Percentiles rank a stretch among this genome's conserved stretches.
These are phyloP conservation scores for Microctonus hyperodae DNA, from an alignment of 2,888 invertebrate genomes.

Conservation along the genomic window DNA sequence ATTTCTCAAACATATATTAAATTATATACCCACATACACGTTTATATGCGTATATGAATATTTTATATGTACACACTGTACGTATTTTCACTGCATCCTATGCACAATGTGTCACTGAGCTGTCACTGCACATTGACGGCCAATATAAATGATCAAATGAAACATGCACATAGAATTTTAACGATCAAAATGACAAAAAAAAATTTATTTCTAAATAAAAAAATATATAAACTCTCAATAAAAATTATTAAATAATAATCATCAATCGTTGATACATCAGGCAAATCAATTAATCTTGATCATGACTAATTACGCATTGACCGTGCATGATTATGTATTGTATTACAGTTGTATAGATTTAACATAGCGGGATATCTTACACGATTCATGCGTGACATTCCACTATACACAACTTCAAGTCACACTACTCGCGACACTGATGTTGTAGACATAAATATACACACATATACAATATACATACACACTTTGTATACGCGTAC, in stretches of 20 bases:
- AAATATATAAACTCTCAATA: background rate
- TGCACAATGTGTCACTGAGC: conserved; percentile 26
- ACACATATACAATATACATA: background rate
- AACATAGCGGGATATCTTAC: conserved; percentile 14
- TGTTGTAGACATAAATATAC: background rate
- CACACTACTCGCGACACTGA: conserved; percentile 15
- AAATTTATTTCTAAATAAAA: background rate
- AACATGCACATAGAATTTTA: conserved; percentile 17
- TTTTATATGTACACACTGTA: conserved; percentile 16
- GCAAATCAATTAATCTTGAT: conserved; percentile 7
- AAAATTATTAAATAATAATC: conserved; percentile 1
- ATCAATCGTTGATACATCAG: background rate
- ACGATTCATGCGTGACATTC: conserved; percentile 20
- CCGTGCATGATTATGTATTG: background rate
- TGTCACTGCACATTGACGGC: conserved; percentile 26
- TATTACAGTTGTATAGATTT: background rate
- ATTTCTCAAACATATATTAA: conserved; percentile 2
- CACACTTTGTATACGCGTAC: background rate
- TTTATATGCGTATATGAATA: background rate
- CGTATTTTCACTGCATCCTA: conserved; percentile 14
- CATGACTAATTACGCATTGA: conserved; percentile 11
- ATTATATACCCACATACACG: background rate
- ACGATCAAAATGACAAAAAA: conserved; percentile 8
- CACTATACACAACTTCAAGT: conserved; percentile 13
- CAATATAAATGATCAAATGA: conserved; percentile 23